phyloP scores from a whole-genome alignment of 23 tunicate genomes.

The Diplosoma virens region DNA sequence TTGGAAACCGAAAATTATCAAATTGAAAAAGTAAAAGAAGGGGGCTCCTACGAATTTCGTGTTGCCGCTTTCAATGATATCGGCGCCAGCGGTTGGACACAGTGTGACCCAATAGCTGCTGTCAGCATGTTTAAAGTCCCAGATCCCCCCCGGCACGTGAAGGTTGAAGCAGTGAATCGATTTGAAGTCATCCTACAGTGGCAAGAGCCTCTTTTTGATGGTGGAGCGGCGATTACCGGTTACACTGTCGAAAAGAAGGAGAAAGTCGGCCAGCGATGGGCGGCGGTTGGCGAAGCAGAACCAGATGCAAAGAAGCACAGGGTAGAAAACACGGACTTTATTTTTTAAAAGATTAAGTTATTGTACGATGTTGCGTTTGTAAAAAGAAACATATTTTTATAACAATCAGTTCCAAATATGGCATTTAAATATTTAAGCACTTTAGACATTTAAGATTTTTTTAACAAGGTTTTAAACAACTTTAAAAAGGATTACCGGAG shows the following conservation, averaged over 20 bases:
- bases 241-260: conserved; percentile 83
- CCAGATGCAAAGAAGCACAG: background rate
- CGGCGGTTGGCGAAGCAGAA: conserved; percentile 55
- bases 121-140: conserved; percentile 87
- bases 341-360: too few species aligned
- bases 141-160: conserved; percentile 51
- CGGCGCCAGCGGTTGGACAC: conserved; percentile 81
- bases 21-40: conserved; percentile 74
- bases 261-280: conserved; percentile 60
- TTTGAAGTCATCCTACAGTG: conserved; percentile 64
- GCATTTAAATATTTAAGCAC: too few species aligned
- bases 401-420: too few species aligned
- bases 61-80: conserved; percentile 67
- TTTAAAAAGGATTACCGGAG: too few species aligned
- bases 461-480: too few species aligned
- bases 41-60: conserved; percentile 78
- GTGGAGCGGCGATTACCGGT: conserved; percentile 59
- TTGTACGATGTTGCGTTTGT: too few species aligned
- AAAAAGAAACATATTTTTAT: too few species aligned
- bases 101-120: conserved; percentile 84
- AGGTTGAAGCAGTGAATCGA: conserved; percentile 44
- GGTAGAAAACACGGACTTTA: background rate
- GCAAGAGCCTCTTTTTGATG: conserved; percentile 93
- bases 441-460: too few species aligned
- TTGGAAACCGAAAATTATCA: conserved; percentile 31